Evolutionary conservation across 2,113 vertebrate genomes (phyloP).

Genomic region (Cyprinodon brontotheroides): DNA sequence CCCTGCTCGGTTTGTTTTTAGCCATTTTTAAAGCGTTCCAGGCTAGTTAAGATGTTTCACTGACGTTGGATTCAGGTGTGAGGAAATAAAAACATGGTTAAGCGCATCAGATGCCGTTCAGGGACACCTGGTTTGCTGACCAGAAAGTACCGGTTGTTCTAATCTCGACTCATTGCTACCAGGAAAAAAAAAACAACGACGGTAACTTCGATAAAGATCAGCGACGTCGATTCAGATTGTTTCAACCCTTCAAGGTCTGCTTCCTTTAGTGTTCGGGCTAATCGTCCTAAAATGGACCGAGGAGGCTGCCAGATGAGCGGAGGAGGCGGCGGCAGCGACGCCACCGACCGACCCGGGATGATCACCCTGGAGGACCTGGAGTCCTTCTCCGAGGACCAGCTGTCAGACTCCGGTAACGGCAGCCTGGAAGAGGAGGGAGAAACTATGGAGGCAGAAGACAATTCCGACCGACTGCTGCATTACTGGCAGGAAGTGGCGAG

Average conservation of each 20-base stretch:
- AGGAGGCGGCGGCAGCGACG: constrained; percentile 17
- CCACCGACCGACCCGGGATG: constrained; percentile 55
- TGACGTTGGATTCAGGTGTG: background rate
- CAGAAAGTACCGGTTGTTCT: constrained; percentile 32
- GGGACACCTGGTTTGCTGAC: constrained; percentile 13
- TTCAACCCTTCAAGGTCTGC: background rate
- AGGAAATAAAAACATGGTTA: background rate
- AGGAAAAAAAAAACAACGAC: background rate
- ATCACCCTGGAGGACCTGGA: constrained; percentile 89
- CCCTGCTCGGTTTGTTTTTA: background rate
- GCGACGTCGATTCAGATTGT: background rate
- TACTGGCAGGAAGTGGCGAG: constrained; percentile 89
- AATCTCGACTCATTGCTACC: constrained; percentile 10
- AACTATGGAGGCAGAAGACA: constrained; percentile 72
- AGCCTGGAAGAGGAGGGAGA: constrained; percentile 77
- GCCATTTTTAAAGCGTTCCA: background rate
- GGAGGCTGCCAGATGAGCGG: constrained; percentile 80
- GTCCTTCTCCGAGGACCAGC: constrained; percentile 80
- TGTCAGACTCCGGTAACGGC: constrained; percentile 78
- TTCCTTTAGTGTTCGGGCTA: background rate
- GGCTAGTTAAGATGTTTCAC: background rate
- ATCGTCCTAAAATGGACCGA: constrained; percentile 72
- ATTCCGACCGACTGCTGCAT: constrained; percentile 75
- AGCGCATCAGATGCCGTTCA: background rate
- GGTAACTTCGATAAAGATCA: background rate